Conservation (phyloP, 1,140 invertebrate species). For the Euwallacea similis region DNA sequence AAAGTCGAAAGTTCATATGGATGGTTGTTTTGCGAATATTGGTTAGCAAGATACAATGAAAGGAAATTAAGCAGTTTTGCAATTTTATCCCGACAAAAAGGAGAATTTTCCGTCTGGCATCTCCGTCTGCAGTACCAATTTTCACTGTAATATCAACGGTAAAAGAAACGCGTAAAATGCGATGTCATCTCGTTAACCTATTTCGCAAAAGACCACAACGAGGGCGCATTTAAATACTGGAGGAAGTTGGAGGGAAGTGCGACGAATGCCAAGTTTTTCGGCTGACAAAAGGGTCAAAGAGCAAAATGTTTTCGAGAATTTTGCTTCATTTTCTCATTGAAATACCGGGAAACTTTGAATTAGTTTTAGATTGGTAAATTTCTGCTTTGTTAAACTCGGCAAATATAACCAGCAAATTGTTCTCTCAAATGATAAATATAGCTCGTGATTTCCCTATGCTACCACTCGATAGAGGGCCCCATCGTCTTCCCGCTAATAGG, state of each 20-base stretch:
- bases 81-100: too few species aligned
- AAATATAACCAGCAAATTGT: too few species aligned
- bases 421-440: too few species aligned
- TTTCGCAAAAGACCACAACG: slow-evolving; percentile 9
- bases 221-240: slow-evolving; percentile 2
- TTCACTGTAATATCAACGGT: not conserved
- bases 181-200: slow-evolving; percentile 17
- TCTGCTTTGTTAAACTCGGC: too few species aligned
- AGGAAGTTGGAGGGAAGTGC: not conserved
- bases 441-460: too few species aligned
- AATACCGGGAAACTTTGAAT: not conserved
- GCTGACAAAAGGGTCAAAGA: slow-evolving; percentile 6
- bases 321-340: not conserved
- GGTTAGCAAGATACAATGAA: too few species aligned
- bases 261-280: slow-evolving; percentile 5
- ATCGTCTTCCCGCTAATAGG: too few species aligned
- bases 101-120: too few species aligned
- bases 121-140: not conserved
- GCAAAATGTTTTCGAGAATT: not conserved
- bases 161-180: slow-evolving; percentile 15
- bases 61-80: too few species aligned
- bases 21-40: too few species aligned
- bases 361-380: not conserved
- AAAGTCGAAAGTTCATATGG: not conserved
- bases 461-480: too few species aligned